Base-by-base conservation (phyloP, 2,888 invertebrate species). In the Steinernema scapterisci region DNA sequence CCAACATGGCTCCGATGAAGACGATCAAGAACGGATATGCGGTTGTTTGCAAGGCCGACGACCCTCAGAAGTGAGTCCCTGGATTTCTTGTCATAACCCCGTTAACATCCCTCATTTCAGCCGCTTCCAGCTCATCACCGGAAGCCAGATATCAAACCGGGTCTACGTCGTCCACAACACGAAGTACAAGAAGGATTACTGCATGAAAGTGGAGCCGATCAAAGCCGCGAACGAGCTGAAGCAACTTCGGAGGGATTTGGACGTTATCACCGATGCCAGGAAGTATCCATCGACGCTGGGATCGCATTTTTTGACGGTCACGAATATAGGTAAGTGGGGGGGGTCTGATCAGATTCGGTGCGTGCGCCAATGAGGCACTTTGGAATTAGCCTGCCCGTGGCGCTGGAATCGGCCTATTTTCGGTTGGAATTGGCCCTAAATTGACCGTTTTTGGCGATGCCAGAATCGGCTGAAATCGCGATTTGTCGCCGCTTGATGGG, bases 121-220 rank as follows among this genome's bases (percentile, higher is more conserved):
- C 19, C 63, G 63, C 27, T 63, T 31, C 27, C 63, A 63, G 16
- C 63, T 63, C 27, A 31, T 63, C 16, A 9, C 31, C 27, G 9
- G 27, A 25, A 16, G 31, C 11, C 63, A 31, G 63, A 27, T 63
- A 16, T 6, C 63, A 31, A 31, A 63, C 38, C 63, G 63, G 16
- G 31, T 63, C 31, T 63, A 63, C 63, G 63, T 63, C 31, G 63
- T 63, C 63, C 1, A 11, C 2, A 63, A 63, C 38, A 63, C 63
- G 16, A 63, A 63, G 63, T 63, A n/a, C 27, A 38, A 63, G 31
- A 63, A 63, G 63, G 31, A 31, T 6, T 63, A 31, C 31, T 63
- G 63, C 63, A 21, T 63, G 16, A 63, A 63, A 63, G 38, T 63
- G 11, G 63, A 63, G 31, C 63, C 63, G 1, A 31, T 63, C 31